These are phyloP conservation scores for Homarus gammarus DNA, from an alignment of 2,888 invertebrate species.

Conservation along the genomic window DNA sequence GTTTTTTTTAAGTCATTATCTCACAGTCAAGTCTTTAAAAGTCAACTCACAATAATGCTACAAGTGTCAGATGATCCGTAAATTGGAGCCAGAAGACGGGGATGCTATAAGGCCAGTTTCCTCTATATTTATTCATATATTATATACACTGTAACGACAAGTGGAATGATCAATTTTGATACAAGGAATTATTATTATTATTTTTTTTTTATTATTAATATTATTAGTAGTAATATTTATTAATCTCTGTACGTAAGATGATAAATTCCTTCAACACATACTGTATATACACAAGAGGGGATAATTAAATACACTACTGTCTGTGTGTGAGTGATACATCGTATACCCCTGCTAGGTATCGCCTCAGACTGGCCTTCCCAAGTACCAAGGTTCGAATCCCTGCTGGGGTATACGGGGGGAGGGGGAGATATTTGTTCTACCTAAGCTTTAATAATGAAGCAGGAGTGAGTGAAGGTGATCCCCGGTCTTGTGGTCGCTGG, in stretches of 20 bases:
- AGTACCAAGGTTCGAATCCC: too few relatives aligned
- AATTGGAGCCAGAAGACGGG: background rate
- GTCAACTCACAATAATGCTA: background rate
- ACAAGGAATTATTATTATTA: background rate
- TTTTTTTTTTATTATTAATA: background rate
- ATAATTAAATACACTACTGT: too few relatives aligned
- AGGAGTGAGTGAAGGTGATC: too few relatives aligned
- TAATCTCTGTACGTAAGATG: background rate
- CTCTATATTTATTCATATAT: background rate
- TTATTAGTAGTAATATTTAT: background rate
- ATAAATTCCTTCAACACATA: background rate
- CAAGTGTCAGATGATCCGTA: background rate
- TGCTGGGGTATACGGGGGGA: too few relatives aligned
- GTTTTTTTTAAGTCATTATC: slow-evolving; percentile 14
- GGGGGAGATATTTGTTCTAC: too few relatives aligned
- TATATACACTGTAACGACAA: slow-evolving; percentile 1
- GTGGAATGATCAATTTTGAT: background rate
- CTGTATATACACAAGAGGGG: background rate
- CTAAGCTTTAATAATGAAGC: too few relatives aligned
- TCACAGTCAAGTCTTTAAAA: slow-evolving; percentile 12
- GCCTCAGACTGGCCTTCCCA: too few relatives aligned
- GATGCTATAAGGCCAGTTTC: slow-evolving; percentile 11
- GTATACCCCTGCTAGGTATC: too few relatives aligned
- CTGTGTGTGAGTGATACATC: too few relatives aligned
- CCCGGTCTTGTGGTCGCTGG: too few relatives aligned